Evolutionary conservation across 2,113 vertebrate genomes (phyloP).

Genomic region (Zosterops japonicus): DNA sequence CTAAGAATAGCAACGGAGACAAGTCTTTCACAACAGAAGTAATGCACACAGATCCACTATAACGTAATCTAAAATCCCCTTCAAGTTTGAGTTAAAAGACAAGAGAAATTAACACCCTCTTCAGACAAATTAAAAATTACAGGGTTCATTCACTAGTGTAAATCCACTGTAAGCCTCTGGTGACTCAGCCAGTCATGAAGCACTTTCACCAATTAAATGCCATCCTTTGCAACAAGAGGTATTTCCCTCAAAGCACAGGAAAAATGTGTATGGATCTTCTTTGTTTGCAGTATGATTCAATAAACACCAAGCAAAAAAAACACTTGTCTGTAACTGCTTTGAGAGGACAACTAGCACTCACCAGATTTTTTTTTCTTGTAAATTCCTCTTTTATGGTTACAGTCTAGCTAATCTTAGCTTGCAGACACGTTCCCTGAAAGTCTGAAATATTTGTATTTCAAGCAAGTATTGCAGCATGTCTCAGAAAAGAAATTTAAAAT

Average conservation of each 20-base stretch:
- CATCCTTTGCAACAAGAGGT: neutral
- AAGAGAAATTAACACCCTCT: neutral
- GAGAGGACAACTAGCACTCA: neutral
- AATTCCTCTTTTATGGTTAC: neutral
- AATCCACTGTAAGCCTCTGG: neutral
- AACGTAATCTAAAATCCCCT: neutral
- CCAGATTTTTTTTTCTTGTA: neutral
- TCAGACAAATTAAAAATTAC: neutral
- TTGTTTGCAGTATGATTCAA: neutral
- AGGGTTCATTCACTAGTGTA: neutral
- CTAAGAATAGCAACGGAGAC: neutral
- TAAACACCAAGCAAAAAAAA: neutral
- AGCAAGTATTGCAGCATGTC: neutral
- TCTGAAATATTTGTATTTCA: neutral
- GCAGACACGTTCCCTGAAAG: neutral
- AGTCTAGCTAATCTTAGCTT: neutral
- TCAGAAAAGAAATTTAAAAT: neutral
- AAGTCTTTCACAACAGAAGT: neutral
- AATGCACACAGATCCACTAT: neutral
- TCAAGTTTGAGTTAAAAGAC: neutral
- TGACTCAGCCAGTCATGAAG: neutral
- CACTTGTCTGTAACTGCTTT: neutral
- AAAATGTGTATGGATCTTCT: neutral
- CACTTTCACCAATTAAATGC: neutral
- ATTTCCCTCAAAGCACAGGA: neutral